These are phyloP conservation scores for Ferdinandea cuprea DNA, from an alignment of 2,888 invertebrate genomes.

Conservation along the genomic window DNA sequence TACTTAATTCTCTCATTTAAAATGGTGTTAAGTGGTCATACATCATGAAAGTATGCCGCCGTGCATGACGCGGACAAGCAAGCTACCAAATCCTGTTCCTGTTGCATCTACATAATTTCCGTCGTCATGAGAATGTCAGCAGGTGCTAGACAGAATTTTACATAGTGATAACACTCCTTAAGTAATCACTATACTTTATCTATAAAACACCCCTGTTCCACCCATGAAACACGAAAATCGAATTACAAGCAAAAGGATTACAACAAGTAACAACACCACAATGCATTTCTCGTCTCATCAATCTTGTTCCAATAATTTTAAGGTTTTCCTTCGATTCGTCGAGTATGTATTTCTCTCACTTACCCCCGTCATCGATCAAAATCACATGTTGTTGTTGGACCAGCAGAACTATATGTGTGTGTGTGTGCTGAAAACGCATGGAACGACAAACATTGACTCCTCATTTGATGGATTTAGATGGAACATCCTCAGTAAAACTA, in stretches of 20 bases:
- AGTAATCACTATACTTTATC: constrained; percentile 35
- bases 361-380: constrained; percentile 51
- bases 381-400: constrained; percentile 3
- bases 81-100: constrained; percentile 54
- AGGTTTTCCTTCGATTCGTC: constrained; percentile 8
- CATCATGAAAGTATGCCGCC: constrained; percentile 43
- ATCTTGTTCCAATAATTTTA: constrained; percentile 53
- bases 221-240: constrained; percentile 21
- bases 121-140: constrained; percentile 43
- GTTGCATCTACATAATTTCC: constrained; percentile 61
- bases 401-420: too few relatives aligned
- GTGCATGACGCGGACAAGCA: constrained; percentile 55
- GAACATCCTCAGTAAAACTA: constrained; percentile 12
- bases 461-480: constrained; percentile 56
- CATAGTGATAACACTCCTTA: neutral
- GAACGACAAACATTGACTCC: constrained; percentile 25
- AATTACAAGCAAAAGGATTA: constrained; percentile 42
- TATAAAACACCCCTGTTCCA: constrained; percentile 23
- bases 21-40: constrained; percentile 52
- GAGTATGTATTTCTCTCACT: neutral
- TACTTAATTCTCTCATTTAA: constrained; percentile 32
- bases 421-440: constrained; percentile 11
- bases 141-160: constrained; percentile 25
- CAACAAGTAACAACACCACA: constrained; percentile 22
- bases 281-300: constrained; percentile 29